Percentiles rank a stretch among this genome's conserved stretches.
Evolutionary conservation across 2,113 vertebrate genomes (phyloP).

Genomic region (Thryonomys swinderianus): DNA sequence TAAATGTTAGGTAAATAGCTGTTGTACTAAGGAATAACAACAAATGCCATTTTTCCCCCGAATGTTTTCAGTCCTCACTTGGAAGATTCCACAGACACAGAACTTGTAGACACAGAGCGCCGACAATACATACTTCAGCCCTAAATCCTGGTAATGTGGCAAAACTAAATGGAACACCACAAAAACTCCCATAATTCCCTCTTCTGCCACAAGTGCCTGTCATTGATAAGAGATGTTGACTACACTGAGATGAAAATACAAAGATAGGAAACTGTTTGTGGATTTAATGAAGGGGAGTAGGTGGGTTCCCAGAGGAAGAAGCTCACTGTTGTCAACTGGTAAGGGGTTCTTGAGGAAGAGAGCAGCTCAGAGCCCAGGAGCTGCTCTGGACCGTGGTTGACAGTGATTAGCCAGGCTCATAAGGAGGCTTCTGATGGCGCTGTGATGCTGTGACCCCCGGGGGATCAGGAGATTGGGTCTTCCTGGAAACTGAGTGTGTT

Average conservation of each 20-base stretch:
- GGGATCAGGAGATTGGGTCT: neutral
- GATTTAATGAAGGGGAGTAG: accelerated
- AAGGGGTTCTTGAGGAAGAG: neutral
- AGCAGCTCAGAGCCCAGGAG: neutral
- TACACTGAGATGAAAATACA: neutral
- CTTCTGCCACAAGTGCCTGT: neutral
- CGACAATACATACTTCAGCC: neutral
- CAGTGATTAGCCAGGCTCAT: too few species aligned
- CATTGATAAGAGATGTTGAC: neutral
- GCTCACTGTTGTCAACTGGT: neutral
- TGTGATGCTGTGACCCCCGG: neutral
- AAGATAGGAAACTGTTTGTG: neutral
- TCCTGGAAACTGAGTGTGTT: neutral
- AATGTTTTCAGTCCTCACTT: neutral
- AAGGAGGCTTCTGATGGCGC: neutral
- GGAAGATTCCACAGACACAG: neutral
- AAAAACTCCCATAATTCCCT: neutral
- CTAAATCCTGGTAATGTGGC: neutral
- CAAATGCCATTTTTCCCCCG: too few species aligned
- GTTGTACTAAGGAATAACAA: neutral
- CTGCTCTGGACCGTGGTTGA: accelerated
- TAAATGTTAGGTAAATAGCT: neutral
- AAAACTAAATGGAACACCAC: neutral
- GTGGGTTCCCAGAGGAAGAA: neutral
- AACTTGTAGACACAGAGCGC: neutral